Base-by-base conservation (phyloP, 2,888 invertebrate species). In the Volucella inflata region DNA sequence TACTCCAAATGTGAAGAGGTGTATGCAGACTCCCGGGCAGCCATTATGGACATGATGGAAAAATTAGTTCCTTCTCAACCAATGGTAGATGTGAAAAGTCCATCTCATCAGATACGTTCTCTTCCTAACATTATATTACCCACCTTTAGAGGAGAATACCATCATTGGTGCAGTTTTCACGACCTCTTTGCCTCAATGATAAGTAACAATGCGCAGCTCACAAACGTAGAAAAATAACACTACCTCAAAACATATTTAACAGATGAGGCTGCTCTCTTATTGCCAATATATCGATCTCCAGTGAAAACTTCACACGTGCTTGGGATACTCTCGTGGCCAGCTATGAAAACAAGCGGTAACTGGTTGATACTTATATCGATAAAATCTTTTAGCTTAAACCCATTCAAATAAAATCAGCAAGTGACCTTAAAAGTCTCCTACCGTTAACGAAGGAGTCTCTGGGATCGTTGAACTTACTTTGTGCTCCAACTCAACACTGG, bases 131-230 rank as follows among this genome's bases (percentile, higher is more conserved):
- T 14, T 50, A 8, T 16, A 50, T 11, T 50, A 50, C 50, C 50
- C 16, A 14, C 50, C 8, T 14, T 50, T 50, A 50, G 50, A 12
- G 50, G 50, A 16, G 50, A 50, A n/a, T 50, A 50, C 16, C 50
- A 50, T 16, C 14, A 14, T 14, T 50, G 50, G 50, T 16, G 50
- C 50, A 50, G 50, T 50, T 50, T 50, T 16, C 50, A 50, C 16
- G 50, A 50, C 16, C 50, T 50, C 8, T 50, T 50, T 4, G 16
- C 50, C 2, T 50, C 50, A 14, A 50, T 50, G 16, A 16, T 50
- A 16, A 16, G 16, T 16, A 50, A 8, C 16, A 50, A 8, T 50
- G 40, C 40, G 9, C 8, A 40, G 9, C 40, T 40, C 40, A 8
- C 40, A 40, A 6, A 6, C 6, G 40, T 40, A 40, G 40, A 40